Percentiles rank a stretch among this genome's conserved stretches.
phyloP scores from a whole-genome alignment of 2,888 invertebrate species.

The Arctia plantaginis region DNA sequence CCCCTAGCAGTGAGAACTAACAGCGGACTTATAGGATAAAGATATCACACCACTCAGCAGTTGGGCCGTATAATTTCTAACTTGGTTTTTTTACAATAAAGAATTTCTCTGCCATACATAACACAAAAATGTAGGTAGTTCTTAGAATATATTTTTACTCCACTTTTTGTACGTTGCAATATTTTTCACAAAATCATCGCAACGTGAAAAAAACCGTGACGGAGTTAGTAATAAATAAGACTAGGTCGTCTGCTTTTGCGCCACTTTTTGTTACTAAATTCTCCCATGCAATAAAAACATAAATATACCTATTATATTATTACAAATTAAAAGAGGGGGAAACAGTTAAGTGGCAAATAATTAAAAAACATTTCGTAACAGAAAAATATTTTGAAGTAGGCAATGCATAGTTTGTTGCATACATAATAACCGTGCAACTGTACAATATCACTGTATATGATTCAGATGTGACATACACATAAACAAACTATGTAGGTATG shows the following conservation, averaged over 20 bases:
- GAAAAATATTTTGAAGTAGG: no score
- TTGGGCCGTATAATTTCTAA: not conserved
- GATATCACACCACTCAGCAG: not conserved
- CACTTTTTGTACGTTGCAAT: not conserved
- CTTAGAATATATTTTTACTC: not conserved
- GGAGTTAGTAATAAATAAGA: not conserved
- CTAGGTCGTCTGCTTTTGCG: not conserved
- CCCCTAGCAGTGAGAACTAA: no score
- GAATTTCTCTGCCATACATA: not conserved
- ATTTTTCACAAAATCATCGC: not conserved
- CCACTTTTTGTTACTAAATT: constrained; percentile 1
- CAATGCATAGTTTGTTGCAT: no score
- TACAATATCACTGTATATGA: no score
- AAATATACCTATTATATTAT: not conserved
- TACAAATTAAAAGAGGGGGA: not conserved
- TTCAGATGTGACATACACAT: not conserved
- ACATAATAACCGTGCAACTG: no score
- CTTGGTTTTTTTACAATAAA: not conserved
- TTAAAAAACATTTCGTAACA: no score
- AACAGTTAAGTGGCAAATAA: no score
- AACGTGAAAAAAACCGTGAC: not conserved
- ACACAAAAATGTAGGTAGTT: not conserved
- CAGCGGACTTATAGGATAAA: no score
- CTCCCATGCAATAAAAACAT: not conserved
- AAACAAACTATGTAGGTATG: not conserved